Conservation (phyloP, 30 jellyfish, hydroid and myxozoan species). For the Aurelia sp. region DNA sequence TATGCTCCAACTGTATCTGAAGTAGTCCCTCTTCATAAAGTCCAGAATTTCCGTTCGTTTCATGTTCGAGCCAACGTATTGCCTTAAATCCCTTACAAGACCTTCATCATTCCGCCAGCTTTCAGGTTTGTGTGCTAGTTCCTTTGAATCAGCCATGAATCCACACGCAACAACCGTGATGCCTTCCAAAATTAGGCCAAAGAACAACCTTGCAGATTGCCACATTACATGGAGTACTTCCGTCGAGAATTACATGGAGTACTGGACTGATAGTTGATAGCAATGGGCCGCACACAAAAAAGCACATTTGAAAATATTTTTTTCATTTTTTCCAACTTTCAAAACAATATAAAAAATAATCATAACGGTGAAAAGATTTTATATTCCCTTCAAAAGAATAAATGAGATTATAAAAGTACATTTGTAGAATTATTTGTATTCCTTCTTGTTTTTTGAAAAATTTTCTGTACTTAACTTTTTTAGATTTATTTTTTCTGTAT, state of each 20-base stretch:
- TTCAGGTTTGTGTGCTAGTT: neutral
- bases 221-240: too few relatives aligned
- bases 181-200: too few relatives aligned
- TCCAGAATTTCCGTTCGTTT: slow-evolving; percentile 59
- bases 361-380: neutral
- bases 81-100: slow-evolving; percentile 34
- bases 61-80: slow-evolving; percentile 24
- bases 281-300: too few relatives aligned
- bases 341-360: too few relatives aligned
- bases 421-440: neutral
- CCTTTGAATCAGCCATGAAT: too few relatives aligned
- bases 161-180: too few relatives aligned
- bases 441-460: neutral
- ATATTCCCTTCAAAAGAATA: neutral
- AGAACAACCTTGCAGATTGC: too few relatives aligned
- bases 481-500: neutral
- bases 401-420: neutral
- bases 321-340: neutral
- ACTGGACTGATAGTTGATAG: too few relatives aligned
- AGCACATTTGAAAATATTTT: neutral
- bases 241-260: too few relatives aligned
- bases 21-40: slow-evolving; percentile 63
- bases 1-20: slow-evolving; percentile 74
- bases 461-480: neutral
- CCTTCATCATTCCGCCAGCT: slow-evolving; percentile 47